Evolutionary conservation across 2,888 invertebrate species (phyloP).

Genomic region (Tipula unca): DNA sequence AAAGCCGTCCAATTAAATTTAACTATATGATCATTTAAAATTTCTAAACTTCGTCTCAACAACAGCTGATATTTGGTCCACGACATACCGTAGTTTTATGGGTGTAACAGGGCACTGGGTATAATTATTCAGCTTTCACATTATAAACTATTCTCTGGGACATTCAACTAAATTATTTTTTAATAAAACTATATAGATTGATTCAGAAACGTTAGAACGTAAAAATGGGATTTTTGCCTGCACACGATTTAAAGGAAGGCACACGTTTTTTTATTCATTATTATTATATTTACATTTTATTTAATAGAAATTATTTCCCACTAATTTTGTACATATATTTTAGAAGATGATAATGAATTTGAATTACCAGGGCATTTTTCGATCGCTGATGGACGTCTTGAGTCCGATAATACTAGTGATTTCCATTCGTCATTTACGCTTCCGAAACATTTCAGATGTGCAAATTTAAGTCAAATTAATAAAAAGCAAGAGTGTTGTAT

Average conservation of each 20-base stretch:
- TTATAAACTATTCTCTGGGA: not conserved
- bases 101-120: not conserved
- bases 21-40: too few species aligned
- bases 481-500: not conserved
- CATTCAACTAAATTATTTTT: too few species aligned
- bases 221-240: not conserved
- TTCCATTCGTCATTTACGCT: too few species aligned
- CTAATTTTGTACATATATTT: not conserved
- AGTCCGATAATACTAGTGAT: too few species aligned
- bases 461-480: not conserved
- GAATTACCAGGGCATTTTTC: too few species aligned
- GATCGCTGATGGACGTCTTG: too few species aligned
- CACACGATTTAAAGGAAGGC: too few species aligned
- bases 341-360: not conserved
- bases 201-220: not conserved
- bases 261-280: not conserved
- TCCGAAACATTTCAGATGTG: not conserved
- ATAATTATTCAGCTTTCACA: not conserved
- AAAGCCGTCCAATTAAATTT: too few species aligned
- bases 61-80: too few species aligned
- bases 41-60: too few species aligned
- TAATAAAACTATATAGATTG: too few species aligned
- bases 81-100: too few species aligned
- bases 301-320: not conserved
- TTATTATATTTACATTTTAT: not conserved